Percentiles rank a stretch among this genome's conserved stretches.
phyloP scores from a whole-genome alignment of 2,888 invertebrate genomes.

The Drosophila quasianomalipes region DNA sequence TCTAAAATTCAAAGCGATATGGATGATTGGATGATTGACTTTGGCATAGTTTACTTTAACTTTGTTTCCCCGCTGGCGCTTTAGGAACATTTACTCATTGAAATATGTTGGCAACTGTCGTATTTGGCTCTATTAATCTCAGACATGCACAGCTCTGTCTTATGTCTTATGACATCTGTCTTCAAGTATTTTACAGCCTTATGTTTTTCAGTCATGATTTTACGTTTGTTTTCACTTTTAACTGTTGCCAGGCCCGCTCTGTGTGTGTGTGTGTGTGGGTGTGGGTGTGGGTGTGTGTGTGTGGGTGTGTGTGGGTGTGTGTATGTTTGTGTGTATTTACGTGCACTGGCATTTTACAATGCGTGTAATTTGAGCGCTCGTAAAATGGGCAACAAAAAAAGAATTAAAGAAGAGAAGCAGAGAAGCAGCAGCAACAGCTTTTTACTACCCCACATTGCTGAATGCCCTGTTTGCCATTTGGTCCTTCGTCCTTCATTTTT shows the following conservation, averaged over 20 bases:
- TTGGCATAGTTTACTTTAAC: neutral
- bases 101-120: neutral
- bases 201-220: conserved; percentile 2
- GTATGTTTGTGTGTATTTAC: conserved; percentile 4
- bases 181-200: neutral
- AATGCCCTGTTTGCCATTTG: neutral
- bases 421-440: conserved; percentile 7
- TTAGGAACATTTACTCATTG: neutral
- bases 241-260: conserved; percentile 24
- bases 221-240: conserved; percentile 15
- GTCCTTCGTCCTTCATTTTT: neutral
- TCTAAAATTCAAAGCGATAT: neutral
- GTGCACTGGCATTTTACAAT: conserved; percentile 51
- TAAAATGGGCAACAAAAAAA: conserved; percentile 40
- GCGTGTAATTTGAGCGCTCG: conserved; percentile 60
- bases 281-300: neutral
- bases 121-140: neutral
- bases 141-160: neutral
- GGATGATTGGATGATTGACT: neutral
- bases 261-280: neutral
- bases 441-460: conserved; percentile 37
- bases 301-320: neutral
- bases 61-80: neutral
- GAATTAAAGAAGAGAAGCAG: neutral
- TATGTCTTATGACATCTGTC: neutral